phyloP scores from a whole-genome alignment of 2,113 vertebrate genomes.

The Bubo blakistoni region DNA sequence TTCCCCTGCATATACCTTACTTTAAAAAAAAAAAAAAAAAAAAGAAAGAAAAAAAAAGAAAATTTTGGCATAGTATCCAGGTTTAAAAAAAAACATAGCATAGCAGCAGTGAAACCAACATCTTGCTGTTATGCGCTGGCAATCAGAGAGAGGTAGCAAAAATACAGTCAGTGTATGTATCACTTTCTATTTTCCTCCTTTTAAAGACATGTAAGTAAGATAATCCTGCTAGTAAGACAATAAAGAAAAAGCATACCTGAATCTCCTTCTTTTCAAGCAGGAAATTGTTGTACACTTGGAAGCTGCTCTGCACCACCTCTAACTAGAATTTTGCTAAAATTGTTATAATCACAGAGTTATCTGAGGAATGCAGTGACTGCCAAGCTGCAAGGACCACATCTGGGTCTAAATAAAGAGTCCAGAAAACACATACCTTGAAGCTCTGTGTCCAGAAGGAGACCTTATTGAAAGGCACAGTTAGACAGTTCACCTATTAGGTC shows the following conservation, averaged over 20 bases:
- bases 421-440: background rate
- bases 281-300: background rate
- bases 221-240: background rate
- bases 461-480: background rate
- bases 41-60: background rate
- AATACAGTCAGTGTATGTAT: background rate
- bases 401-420: background rate
- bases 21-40: background rate
- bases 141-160: constrained; percentile 5
- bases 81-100: background rate
- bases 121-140: constrained; percentile 16
- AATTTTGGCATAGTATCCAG: constrained; percentile 6
- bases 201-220: background rate
- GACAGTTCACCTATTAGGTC: background rate
- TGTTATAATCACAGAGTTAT: background rate
- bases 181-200: background rate
- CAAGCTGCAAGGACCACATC: background rate
- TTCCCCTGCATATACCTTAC: constrained; percentile 8
- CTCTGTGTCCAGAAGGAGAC: background rate
- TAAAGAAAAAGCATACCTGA: background rate
- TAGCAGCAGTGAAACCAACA: background rate
- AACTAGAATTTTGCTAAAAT: background rate
- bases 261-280: background rate
- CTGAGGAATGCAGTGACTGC: background rate
- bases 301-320: background rate